phyloP scores from a whole-genome alignment of 1,140 invertebrate species.

The Drosophila sp. region DNA sequence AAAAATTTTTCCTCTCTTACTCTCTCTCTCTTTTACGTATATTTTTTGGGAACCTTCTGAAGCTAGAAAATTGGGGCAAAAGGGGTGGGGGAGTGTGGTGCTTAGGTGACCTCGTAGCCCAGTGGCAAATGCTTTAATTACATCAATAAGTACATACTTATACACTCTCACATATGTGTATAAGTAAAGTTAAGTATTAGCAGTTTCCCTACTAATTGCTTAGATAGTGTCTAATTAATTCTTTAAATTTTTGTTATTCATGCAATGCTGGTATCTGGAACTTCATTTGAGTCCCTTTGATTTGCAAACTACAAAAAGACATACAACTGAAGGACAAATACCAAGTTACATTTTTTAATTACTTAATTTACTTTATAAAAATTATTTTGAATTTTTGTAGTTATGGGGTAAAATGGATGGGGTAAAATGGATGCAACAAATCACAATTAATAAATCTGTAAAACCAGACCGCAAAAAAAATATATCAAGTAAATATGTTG shows the following conservation, averaged over 20 bases:
- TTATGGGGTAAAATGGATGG: not conserved
- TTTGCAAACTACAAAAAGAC: not conserved
- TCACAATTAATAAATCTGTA: constrained; percentile 7
- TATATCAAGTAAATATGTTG: constrained; percentile 15
- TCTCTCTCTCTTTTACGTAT: constrained; percentile 30
- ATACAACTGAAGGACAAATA: not conserved
- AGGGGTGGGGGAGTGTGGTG: not conserved
- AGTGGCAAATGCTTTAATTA: constrained; percentile 52
- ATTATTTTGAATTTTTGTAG: not conserved
- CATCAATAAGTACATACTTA: constrained; percentile 50
- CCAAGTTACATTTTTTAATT: not conserved
- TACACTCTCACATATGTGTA: not conserved
- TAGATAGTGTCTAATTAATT: not conserved
- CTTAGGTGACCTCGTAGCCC: constrained; percentile 18
- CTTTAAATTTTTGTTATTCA: not conserved
- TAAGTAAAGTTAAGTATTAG: no score
- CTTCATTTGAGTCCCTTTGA: not conserved
- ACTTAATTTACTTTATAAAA: not conserved
- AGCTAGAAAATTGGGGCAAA: not conserved
- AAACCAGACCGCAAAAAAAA: constrained; percentile 22
- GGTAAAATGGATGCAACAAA: not conserved
- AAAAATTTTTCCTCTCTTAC: constrained; percentile 49
- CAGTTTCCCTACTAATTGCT: not conserved
- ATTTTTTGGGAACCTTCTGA: constrained; percentile 35
- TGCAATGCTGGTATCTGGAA: not conserved